These are phyloP conservation scores for Trichogramma evanescens DNA, from an alignment of 2,888 invertebrate species.

Conservation along the genomic window DNA sequence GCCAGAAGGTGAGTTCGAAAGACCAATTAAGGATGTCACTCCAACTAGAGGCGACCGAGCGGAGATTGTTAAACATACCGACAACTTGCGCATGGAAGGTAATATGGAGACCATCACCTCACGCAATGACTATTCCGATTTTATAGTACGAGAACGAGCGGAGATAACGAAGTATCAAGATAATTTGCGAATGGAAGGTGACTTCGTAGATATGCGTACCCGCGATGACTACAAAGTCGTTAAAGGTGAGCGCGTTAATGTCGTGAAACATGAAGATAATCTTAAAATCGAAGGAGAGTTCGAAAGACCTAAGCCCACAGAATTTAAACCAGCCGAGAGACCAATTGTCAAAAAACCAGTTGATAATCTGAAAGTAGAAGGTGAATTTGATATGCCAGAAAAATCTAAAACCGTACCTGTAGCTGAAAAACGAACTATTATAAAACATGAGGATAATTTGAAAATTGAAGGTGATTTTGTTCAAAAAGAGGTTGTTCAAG, in stretches of 20 bases:
- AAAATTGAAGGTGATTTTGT: conserved; percentile 45
- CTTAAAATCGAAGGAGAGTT: conserved; percentile 46
- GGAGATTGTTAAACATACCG: conserved; percentile 46
- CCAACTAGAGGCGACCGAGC: conserved; percentile 34
- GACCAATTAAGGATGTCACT: conserved; percentile 43
- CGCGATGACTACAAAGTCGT: conserved; percentile 54
- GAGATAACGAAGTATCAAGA: conserved; percentile 47
- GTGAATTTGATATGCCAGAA: conserved; percentile 47
- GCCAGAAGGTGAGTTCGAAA: conserved; percentile 50
- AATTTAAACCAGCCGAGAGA: conserved; percentile 25
- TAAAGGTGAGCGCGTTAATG: conserved; percentile 53
- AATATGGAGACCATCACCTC: conserved; percentile 47
- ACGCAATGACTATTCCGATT: conserved; percentile 54
- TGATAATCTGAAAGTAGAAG: conserved; percentile 49
- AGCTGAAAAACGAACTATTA: conserved; percentile 47
- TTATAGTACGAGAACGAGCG: conserved; percentile 48
- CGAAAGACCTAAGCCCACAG: conserved; percentile 33
- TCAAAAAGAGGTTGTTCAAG: conserved; percentile 46
- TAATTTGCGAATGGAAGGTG: conserved; percentile 55
- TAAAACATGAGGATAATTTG: conserved; percentile 49
- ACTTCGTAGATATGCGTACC: conserved; percentile 52
- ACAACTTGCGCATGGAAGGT: conserved; percentile 54
- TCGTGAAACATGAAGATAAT: conserved; percentile 52
- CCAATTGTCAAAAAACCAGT: conserved; percentile 43
- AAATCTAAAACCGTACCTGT: conserved; percentile 44